A percentile compares a stretch with the other conserved stretches of the same genome.
These are phyloP conservation scores for Epicampocera succincta DNA, from an alignment of 2,888 invertebrate species.

Conservation along the genomic window DNA sequence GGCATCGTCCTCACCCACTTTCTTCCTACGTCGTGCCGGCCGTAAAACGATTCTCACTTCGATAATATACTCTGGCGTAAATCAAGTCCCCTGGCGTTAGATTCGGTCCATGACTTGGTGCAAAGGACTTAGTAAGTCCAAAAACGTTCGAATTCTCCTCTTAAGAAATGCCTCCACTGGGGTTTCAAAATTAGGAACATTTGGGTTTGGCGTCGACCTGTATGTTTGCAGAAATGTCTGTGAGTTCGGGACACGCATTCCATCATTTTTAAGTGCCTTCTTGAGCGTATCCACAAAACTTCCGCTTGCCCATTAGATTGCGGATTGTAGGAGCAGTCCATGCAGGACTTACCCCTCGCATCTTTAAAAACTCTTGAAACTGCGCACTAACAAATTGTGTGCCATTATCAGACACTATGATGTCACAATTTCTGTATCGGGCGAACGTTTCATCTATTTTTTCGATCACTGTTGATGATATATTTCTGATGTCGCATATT, in stretches of 20 bases:
- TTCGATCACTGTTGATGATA: not conserved
- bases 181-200: slow-evolving; percentile 36
- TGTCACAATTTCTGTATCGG: not conserved
- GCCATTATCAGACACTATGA: not conserved
- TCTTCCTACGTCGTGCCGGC: not conserved
- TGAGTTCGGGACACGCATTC: slow-evolving; percentile 54
- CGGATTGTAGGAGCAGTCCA: slow-evolving; percentile 25
- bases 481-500: not conserved
- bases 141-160: not conserved
- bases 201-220: slow-evolving; percentile 65
- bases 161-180: slow-evolving; percentile 1
- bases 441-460: not conserved
- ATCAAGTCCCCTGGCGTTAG: slow-evolving; percentile 3
- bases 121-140: not conserved
- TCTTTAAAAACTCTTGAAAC: slow-evolving; percentile 6
- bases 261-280: slow-evolving; percentile 57
- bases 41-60: not conserved
- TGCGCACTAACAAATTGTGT: no score
- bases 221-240: slow-evolving; percentile 61
- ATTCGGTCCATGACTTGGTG: not conserved
- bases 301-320: slow-evolving; percentile 71
- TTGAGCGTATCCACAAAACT: slow-evolving; percentile 70
- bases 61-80: not conserved
- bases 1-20: not conserved
- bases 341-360: slow-evolving; percentile 18